phyloP scores from a whole-genome alignment of 2,888 invertebrate genomes.

The Crioceris asparagi region DNA sequence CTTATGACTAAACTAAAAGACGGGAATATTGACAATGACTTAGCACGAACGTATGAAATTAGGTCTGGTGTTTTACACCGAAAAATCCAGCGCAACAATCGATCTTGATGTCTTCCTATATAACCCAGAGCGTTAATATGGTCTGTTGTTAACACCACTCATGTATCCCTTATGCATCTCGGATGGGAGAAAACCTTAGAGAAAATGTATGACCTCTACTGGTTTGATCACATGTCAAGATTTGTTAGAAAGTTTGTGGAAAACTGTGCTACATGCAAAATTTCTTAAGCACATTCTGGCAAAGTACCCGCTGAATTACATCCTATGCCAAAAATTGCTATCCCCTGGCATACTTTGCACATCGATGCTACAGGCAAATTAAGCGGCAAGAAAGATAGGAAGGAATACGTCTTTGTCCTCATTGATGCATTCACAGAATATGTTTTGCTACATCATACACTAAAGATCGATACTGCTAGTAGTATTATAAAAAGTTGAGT shows the following conservation, averaged over 20 bases:
- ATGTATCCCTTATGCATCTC: too few species aligned
- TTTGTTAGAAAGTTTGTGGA: constrained; percentile 28
- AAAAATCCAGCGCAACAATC: too few species aligned
- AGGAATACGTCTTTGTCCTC: constrained; percentile 10
- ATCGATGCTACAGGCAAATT: constrained; percentile 18
- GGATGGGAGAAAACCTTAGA: constrained; percentile 11
- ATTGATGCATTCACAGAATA: constrained; percentile 7
- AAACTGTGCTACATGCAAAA: constrained; percentile 26
- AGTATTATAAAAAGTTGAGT: too few species aligned
- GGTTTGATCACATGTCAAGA: constrained; percentile 25
- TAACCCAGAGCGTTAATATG: too few species aligned
- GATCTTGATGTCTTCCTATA: too few species aligned
- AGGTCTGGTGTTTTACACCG: too few species aligned
- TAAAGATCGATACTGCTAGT: too few species aligned
- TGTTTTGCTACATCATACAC: neutral
- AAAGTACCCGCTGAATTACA: constrained; percentile 24
- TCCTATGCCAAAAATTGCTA: constrained; percentile 24
- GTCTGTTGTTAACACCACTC: too few species aligned
- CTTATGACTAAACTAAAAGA: too few species aligned
- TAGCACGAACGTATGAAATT: too few species aligned
- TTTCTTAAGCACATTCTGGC: constrained; percentile 25
- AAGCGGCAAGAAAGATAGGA: constrained; percentile 9
- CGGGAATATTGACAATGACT: too few species aligned
- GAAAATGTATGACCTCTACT: constrained; percentile 23
- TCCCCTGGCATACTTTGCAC: constrained; percentile 27